Conservation (phyloP, 2,888 invertebrate species). For the Diloba caeruleocephala region DNA sequence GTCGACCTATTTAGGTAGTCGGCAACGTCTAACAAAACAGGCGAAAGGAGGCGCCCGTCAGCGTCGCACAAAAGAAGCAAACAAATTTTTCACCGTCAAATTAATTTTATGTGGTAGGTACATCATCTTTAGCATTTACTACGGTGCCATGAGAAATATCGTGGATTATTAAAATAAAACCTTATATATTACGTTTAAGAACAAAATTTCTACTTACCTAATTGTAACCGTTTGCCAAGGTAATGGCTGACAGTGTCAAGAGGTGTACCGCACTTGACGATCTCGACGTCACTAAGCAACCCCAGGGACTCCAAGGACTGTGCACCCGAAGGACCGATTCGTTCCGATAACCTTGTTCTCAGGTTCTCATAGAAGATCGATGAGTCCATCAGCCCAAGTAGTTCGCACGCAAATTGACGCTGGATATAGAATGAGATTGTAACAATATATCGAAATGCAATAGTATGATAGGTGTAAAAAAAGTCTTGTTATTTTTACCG, state of each 20-base stretch:
- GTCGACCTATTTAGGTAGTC: too few species aligned
- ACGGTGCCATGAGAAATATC: too few species aligned
- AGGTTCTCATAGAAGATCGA: conserved; percentile 98
- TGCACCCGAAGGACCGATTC: conserved; percentile 92
- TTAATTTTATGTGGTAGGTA: too few species aligned
- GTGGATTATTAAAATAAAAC: too few species aligned
- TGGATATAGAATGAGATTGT: conserved; percentile 66
- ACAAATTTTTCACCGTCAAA: too few species aligned
- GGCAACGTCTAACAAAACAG: too few species aligned
- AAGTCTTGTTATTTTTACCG: too few species aligned
- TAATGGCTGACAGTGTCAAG: conserved; percentile 98
- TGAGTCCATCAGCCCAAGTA: conserved; percentile 94
- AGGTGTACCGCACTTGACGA: conserved; percentile 95
- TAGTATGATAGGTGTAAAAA: too few species aligned
- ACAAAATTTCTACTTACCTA: conserved; percentile 87
- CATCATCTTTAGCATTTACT: too few species aligned
- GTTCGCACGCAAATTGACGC: conserved; percentile 95
- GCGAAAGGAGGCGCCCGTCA: too few species aligned
- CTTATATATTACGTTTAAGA: neutral
- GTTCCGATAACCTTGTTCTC: conserved; percentile 94
- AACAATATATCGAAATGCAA: too few species aligned
- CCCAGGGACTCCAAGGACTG: conserved; percentile 96
- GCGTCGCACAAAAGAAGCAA: too few species aligned
- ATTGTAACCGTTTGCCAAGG: conserved; percentile 93
- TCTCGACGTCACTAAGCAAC: conserved; percentile 94